phyloP scores from a whole-genome alignment of 2,113 vertebrate genomes.

The Gallinago paraguaiae region DNA sequence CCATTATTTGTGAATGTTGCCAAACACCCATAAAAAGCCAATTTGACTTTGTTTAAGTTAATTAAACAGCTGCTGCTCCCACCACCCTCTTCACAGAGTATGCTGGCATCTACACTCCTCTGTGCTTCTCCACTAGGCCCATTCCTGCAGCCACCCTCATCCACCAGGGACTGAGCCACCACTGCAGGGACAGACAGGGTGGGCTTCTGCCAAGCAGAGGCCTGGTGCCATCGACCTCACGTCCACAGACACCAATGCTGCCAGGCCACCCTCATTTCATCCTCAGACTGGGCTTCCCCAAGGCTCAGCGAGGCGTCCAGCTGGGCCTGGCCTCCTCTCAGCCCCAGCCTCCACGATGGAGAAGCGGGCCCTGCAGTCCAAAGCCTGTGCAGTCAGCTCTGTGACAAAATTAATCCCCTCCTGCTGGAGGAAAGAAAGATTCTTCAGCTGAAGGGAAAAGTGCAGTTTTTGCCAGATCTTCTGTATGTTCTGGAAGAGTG shows the following conservation, averaged over 20 bases:
- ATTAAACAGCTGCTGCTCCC: neutral
- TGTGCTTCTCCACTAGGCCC: rapidly evolving
- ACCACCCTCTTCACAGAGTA: rapidly evolving
- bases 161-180: rapidly evolving
- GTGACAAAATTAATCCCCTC: neutral
- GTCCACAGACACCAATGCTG: rapidly evolving
- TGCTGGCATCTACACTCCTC: rapidly evolving
- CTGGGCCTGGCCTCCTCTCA: rapidly evolving
- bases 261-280: rapidly evolving
- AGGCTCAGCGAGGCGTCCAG: rapidly evolving
- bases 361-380: rapidly evolving
- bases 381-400: too few relatives aligned
- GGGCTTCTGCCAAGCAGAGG: rapidly evolving
- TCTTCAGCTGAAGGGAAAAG: neutral
- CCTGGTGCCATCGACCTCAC: rapidly evolving
- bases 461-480: rapidly evolving
- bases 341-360: rapidly evolving
- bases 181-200: rapidly evolving
- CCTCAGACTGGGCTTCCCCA: rapidly evolving
- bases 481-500: rapidly evolving
- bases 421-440: rapidly evolving
- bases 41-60: neutral
- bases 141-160: rapidly evolving
- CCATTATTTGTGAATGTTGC: conserved; percentile 9
- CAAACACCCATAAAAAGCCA: conserved; percentile 1